Base-by-base conservation (phyloP, 2,113 vertebrate species). In the Triplophysa siluroides region DNA sequence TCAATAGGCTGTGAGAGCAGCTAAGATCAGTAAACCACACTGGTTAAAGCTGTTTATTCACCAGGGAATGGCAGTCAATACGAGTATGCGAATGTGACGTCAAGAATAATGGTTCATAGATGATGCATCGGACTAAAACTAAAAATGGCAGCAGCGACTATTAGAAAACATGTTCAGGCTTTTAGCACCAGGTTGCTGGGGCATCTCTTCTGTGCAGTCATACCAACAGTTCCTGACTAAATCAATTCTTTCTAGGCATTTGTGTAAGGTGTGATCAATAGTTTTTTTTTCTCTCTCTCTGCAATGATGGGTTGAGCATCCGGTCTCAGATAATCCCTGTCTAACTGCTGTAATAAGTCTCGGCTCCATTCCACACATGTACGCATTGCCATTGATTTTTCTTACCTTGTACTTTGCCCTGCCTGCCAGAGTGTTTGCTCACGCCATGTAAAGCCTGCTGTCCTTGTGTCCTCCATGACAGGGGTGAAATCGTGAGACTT, bases 371-470 rank as follows among this genome's bases (percentile, higher is more conserved):
- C 82, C 68, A 78, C 70, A 38, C 68, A 72, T 75, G 61, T 73
- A 78, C 23, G 4, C 38, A 52, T 72, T 52, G 38, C n/a, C 68
- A 86, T 80, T 75, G 82, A 86, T 86, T 83, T 63, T 41, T 54
- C 52, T 75, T 38, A 63, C 23, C 8, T 12, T 76, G 66, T 43
- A 23, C 10, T 1, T 29, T 19, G 66, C 18, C 47, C 64, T 41
- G 47, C 47, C 70, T 72, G 24, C 16, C 78, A 75, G 26, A 47
- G 38, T 63, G 38, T 11, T 73, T 68, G 19, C 66, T 83, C 21
- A 29, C 9, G 47, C 62, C 8, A 41, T 65, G 33, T 52, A 61
- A 61, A 70, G 52, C 69, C 65, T 61, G 12, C 24, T 65, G 43
- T 33, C 38, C 43, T 58, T 13, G 4, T 50, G 45, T 80, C 9